Conservation (phyloP, 2,113 vertebrate genomes). For the Octodon degus region DNA sequence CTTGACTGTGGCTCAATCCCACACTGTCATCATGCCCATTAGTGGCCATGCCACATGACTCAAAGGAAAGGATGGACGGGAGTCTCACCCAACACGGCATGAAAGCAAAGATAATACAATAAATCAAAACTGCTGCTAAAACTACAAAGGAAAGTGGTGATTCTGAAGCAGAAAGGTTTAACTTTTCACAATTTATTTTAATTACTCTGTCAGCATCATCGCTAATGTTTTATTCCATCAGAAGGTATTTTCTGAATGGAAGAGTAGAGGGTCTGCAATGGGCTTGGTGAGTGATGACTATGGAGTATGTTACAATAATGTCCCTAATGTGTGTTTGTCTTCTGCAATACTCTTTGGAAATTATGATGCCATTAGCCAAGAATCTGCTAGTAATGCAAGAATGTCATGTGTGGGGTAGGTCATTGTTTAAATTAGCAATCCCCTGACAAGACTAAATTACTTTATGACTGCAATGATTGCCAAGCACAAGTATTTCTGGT, state of each 20-base stretch:
- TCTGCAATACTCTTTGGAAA: slow-evolving; percentile 70
- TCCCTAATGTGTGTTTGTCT: slow-evolving; percentile 62
- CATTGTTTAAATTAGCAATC: slow-evolving; percentile 80
- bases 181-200: background rate
- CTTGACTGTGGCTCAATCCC: slow-evolving; percentile 53
- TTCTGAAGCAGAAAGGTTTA: background rate
- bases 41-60: slow-evolving; percentile 51
- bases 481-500: slow-evolving; percentile 66
- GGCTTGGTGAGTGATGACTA: background rate
- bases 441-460: slow-evolving; percentile 66
- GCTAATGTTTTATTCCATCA: background rate
- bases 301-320: slow-evolving; percentile 48
- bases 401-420: slow-evolving; percentile 64
- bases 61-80: slow-evolving; percentile 46
- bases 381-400: slow-evolving; percentile 70
- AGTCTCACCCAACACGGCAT: slow-evolving; percentile 15
- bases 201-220: background rate
- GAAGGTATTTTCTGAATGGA: slow-evolving; percentile 42
- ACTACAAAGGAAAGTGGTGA: background rate
- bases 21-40: slow-evolving; percentile 37
- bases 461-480: slow-evolving; percentile 60
- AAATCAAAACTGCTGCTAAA: background rate
- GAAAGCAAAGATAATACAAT: slow-evolving; percentile 25
- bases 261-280: background rate
- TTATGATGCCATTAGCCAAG: slow-evolving; percentile 67